Percentiles rank a stretch among this genome's conserved stretches.
phyloP scores from a whole-genome alignment of 2,113 vertebrate species.

The Elgaria multicarinata region DNA sequence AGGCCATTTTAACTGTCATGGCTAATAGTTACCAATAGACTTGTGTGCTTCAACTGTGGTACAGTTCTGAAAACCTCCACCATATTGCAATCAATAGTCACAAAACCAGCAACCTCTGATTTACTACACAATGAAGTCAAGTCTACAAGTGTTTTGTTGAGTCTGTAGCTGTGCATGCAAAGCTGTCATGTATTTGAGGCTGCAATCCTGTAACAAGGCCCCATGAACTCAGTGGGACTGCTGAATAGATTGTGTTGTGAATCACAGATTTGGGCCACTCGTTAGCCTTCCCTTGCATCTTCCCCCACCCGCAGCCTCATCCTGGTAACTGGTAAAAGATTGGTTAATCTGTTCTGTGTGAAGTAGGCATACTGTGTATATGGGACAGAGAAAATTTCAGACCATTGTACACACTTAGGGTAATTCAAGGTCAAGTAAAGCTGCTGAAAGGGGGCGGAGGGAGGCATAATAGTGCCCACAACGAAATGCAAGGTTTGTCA shows the following conservation, averaged over 20 bases:
- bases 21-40: neutral
- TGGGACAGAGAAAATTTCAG: neutral
- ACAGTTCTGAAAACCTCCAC: neutral
- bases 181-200: neutral
- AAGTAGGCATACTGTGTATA: neutral
- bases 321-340: neutral
- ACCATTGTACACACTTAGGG: neutral
- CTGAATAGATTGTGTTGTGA: neutral
- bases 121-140: neutral
- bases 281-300: neutral
- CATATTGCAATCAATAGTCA: neutral
- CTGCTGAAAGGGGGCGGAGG: too few relatives aligned
- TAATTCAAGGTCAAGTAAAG: neutral
- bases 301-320: neutral
- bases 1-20: neutral
- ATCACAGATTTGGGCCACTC: neutral
- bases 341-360: neutral
- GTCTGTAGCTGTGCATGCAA: neutral
- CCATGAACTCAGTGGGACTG: neutral
- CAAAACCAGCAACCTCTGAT: neutral
- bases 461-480: neutral
- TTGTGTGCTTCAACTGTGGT: neutral
- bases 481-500: neutral
- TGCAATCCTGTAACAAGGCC: neutral
- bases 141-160: neutral